Conservation (phyloP, 2,797 vertebrate genomes). For the Tolypeutes matacus region DNA sequence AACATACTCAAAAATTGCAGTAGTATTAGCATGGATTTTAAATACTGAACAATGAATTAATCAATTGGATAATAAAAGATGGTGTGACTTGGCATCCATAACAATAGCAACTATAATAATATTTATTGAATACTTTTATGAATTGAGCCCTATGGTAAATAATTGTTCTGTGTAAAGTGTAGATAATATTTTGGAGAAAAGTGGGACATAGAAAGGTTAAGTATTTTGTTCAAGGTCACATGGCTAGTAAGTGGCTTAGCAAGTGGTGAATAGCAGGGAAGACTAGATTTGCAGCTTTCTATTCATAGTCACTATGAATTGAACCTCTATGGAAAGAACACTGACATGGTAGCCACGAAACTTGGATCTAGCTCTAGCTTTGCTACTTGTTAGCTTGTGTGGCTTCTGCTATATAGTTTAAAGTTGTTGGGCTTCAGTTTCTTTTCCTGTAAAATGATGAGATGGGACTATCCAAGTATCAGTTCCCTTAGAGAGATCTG, state of each 20-base stretch:
- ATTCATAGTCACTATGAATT: background rate
- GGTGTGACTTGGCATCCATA: conserved; percentile 21
- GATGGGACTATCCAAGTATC: background rate
- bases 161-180: background rate
- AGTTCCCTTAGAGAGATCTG: background rate
- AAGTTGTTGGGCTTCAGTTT: background rate
- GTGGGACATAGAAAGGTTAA: background rate
- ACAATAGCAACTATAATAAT: background rate
- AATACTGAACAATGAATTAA: conserved; percentile 42
- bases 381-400: background rate
- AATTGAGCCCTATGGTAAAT: background rate
- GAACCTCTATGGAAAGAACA: background rate
- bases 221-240: background rate
- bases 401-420: background rate
- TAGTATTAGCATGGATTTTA: conserved; percentile 10
- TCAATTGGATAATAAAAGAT: conserved; percentile 1
- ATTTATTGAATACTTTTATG: background rate
- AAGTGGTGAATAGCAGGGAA: background rate
- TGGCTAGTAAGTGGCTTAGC: background rate
- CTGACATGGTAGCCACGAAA: background rate
- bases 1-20: background rate
- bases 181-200: background rate
- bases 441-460: background rate
- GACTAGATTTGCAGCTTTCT: background rate
- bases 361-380: background rate